Percentiles rank a stretch among this genome's conserved stretches.
Evolutionary conservation across 2,888 invertebrate genomes (phyloP).

Genomic region (Horisme vitalbata): DNA sequence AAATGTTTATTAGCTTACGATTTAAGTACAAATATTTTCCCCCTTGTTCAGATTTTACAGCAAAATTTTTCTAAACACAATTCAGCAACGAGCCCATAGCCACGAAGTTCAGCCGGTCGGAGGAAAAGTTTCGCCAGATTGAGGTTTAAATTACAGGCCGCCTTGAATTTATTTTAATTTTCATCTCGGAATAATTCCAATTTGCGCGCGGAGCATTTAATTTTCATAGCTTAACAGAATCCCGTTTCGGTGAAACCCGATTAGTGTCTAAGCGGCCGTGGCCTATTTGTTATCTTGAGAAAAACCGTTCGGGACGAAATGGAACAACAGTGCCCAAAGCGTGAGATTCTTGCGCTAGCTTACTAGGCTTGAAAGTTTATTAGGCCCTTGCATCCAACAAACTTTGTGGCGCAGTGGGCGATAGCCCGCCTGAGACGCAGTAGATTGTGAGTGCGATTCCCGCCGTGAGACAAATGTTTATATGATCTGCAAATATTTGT

Average conservation of each 20-base stretch:
- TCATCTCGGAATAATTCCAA: constrained; percentile 61
- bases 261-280: constrained; percentile 63
- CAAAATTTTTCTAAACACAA: constrained; percentile 26
- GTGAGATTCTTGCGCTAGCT: background rate
- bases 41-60: constrained; percentile 7
- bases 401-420: too few species aligned
- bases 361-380: background rate
- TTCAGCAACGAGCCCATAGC: constrained; percentile 32
- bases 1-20: too few species aligned
- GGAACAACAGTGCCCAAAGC: constrained; percentile 33
- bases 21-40: too few species aligned
- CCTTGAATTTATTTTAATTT: constrained; percentile 63
- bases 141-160: constrained; percentile 55
- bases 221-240: constrained; percentile 67
- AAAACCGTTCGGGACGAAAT: constrained; percentile 46
- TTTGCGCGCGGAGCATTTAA: constrained; percentile 62
- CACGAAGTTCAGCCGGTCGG: constrained; percentile 43
- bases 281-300: constrained; percentile 65
- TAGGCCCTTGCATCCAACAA: too few species aligned
- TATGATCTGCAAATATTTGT: too few species aligned
- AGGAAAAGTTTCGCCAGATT: constrained; percentile 51
- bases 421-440: too few species aligned
- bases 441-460: too few species aligned
- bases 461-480: too few species aligned
- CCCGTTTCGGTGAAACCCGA: constrained; percentile 61